These are phyloP conservation scores for Ciconia nigra DNA, from an alignment of 2,797 vertebrate genomes.

Conservation along the genomic window DNA sequence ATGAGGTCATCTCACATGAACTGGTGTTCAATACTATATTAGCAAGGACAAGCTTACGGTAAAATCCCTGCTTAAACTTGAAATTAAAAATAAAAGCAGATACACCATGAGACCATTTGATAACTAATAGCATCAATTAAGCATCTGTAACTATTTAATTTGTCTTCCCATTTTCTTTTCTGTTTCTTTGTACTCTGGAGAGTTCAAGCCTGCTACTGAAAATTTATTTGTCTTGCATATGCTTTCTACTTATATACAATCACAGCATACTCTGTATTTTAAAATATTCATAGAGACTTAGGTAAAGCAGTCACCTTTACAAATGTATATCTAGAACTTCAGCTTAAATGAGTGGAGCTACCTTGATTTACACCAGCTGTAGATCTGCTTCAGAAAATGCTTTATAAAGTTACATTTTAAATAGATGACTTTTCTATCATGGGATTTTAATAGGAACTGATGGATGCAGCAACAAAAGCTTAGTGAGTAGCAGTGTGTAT, in stretches of 20 bases:
- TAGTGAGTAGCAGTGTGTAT: neutral
- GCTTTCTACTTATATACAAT: neutral
- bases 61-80: neutral
- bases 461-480: neutral
- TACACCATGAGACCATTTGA: neutral
- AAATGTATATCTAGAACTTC: neutral
- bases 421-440: neutral
- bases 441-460: neutral
- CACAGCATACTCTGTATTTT: neutral
- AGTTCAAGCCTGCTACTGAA: neutral
- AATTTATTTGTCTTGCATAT: neutral
- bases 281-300: neutral
- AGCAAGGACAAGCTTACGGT: neutral
- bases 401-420: neutral
- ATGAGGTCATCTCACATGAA: neutral
- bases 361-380: neutral
- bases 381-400: neutral
- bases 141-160: neutral
- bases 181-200: neutral
- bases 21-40: neutral
- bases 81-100: neutral
- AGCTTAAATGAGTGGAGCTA: neutral
- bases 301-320: neutral
- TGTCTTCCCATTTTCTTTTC: neutral
- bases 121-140: neutral